These are phyloP conservation scores for Brachionus paranguensis DNA, from an alignment of 1,140 invertebrate species.

Conservation along the genomic window DNA sequence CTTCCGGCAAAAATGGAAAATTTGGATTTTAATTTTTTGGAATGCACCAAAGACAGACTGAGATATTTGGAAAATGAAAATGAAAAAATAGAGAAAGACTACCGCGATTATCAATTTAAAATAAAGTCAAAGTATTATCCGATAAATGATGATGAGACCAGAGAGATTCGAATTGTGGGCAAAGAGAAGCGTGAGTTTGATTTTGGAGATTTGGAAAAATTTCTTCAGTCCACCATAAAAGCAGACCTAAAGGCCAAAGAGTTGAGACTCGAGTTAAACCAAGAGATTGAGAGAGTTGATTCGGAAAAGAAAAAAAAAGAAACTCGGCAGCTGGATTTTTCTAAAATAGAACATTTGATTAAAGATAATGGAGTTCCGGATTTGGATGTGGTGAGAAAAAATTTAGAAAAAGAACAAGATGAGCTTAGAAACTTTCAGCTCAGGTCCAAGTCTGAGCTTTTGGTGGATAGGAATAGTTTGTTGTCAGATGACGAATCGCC, in stretches of 20 bases:
- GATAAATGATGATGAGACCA: conserved; percentile 17
- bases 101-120: not conserved
- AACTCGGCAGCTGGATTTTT: not conserved
- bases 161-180: not conserved
- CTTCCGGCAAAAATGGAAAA: not conserved
- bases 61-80: conserved; percentile 29
- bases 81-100: conserved; percentile 17
- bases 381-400: not conserved
- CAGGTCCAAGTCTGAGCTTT: not conserved
- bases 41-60: conserved; percentile 7
- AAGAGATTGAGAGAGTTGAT: not conserved
- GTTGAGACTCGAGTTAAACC: not conserved
- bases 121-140: conserved; percentile 36
- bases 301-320: not conserved
- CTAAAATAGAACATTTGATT: conserved; percentile 8
- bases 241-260: not conserved
- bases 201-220: conserved; percentile 15
- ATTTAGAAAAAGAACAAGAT: not conserved
- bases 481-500: not conserved
- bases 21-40: not conserved
- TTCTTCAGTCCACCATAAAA: conserved; percentile 9
- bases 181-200: conserved; percentile 11
- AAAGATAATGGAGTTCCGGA: not conserved
- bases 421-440: not conserved
- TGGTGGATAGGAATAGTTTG: not conserved